These are phyloP conservation scores for Herminia tarsipennalis DNA, from an alignment of 2,888 invertebrate genomes.

Conservation along the genomic window DNA sequence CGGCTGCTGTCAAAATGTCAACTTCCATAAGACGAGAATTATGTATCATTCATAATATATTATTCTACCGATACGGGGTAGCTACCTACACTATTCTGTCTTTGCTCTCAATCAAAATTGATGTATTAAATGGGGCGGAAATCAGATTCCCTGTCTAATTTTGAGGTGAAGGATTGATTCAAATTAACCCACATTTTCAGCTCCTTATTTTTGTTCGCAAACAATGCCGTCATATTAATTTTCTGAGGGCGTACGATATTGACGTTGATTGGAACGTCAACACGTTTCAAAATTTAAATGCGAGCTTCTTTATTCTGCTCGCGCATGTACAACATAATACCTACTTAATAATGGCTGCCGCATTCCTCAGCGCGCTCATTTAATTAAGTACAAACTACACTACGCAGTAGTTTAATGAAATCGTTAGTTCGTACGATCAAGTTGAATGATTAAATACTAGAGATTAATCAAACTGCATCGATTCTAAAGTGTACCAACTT, in stretches of 20 bases:
- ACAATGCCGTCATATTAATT: constrained; percentile 36
- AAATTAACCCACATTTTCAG: constrained; percentile 47
- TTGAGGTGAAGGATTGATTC: constrained; percentile 36
- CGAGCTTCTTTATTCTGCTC: constrained; percentile 67
- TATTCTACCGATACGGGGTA: no score
- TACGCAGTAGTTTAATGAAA: constrained; percentile 39
- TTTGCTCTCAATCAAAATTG: no score
- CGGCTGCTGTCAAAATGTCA: no score
- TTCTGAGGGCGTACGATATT: constrained; percentile 56
- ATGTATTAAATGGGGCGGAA: no score
- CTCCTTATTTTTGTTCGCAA: constrained; percentile 39
- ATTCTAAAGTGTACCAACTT: no score
- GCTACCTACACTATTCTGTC: no score
- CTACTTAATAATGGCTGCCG: constrained; percentile 77
- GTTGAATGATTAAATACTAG: constrained; percentile 28
- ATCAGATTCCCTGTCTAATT: no score
- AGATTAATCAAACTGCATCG: no score
- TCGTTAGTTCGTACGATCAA: constrained; percentile 28
- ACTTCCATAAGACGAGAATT: no score
- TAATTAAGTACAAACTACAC: constrained; percentile 33
- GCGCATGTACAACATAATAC: constrained; percentile 65
- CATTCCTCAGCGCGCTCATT: constrained; percentile 67
- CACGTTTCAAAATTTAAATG: constrained; percentile 75
- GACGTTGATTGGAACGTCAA: constrained; percentile 66
- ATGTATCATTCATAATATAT: no score